Evolutionary conservation across 2,888 invertebrate genomes (phyloP).

Genomic region (Microplitis deprimator): DNA sequence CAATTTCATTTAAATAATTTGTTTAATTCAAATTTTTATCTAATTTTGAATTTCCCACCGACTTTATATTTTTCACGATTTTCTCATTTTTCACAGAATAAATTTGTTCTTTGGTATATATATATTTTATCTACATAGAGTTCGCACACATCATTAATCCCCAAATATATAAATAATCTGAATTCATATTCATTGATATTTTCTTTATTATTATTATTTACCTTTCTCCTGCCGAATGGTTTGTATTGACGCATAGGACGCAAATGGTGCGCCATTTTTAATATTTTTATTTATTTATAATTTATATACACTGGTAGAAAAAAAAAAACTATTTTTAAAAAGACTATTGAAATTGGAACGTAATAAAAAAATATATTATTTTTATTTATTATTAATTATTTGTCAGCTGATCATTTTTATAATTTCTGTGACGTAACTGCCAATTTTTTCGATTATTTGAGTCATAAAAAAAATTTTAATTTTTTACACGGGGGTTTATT

Average conservation of each 20-base stretch:
- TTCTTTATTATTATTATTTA: constrained; percentile 51
- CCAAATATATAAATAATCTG: too few relatives aligned
- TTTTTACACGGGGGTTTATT: neutral
- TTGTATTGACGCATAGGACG: constrained; percentile 67
- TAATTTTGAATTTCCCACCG: too few relatives aligned
- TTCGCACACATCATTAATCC: too few relatives aligned
- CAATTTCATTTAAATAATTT: too few relatives aligned
- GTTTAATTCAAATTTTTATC: too few relatives aligned
- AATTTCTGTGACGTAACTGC: neutral
- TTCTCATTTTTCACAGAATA: too few relatives aligned
- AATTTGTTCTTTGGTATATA: too few relatives aligned
- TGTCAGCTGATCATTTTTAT: constrained; percentile 13
- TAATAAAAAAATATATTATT: neutral
- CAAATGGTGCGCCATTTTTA: constrained; percentile 65
- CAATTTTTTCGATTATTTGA: neutral
- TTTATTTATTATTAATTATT: constrained; percentile 5
- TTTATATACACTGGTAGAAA: neutral
- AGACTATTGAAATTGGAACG: too few relatives aligned
- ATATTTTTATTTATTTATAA: constrained; percentile 20
- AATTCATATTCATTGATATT: neutral
- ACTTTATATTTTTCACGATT: too few relatives aligned
- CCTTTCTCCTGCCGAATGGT: constrained; percentile 68
- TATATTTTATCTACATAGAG: too few relatives aligned
- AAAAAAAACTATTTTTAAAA: constrained; percentile 17
- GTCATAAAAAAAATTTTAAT: neutral